Evolutionary conservation across 2,797 vertebrate genomes (phyloP).

Genomic region (Ctenopoma kingsleyae): DNA sequence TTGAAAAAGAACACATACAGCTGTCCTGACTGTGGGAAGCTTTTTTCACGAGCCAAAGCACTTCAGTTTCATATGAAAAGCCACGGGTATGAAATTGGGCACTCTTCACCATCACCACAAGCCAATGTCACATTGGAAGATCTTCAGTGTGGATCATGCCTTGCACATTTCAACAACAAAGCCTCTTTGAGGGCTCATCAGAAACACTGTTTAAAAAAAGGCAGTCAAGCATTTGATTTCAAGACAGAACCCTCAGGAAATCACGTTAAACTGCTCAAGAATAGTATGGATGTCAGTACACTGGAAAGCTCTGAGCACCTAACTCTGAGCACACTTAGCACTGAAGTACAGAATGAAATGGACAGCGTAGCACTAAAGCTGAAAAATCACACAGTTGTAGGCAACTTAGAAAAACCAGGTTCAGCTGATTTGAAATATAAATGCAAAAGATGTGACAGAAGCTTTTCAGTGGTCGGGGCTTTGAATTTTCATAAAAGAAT

Average conservation of each 20-base stretch:
- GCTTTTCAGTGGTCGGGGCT: slow-evolving; percentile 81
- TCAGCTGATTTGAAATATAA: slow-evolving; percentile 76
- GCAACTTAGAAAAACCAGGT: slow-evolving; percentile 9
- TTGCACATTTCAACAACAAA: slow-evolving; percentile 76
- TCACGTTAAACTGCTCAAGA: slow-evolving; percentile 1
- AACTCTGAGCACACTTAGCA: not conserved
- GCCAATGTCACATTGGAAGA: slow-evolving; percentile 52
- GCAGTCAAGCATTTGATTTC: not conserved
- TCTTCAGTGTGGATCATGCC: slow-evolving; percentile 77
- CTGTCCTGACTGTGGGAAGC: slow-evolving; percentile 85
- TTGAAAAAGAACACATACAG: slow-evolving; percentile 85
- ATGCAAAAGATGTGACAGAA: slow-evolving; percentile 78
- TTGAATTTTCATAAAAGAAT: slow-evolving; percentile 85
- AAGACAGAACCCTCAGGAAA: slow-evolving; percentile 21
- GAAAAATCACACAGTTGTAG: slow-evolving; percentile 1
- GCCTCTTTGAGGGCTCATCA: slow-evolving; percentile 76
- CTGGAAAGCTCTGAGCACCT: slow-evolving; percentile 4
- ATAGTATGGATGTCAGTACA: slow-evolving; percentile 1
- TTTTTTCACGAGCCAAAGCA: slow-evolving; percentile 86
- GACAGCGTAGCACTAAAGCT: slow-evolving; percentile 3
- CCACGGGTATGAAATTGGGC: slow-evolving; percentile 83
- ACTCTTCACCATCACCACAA: slow-evolving; percentile 59
- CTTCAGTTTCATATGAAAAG: slow-evolving; percentile 89
- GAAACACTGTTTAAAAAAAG: slow-evolving; percentile 76
- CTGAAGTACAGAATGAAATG: slow-evolving; percentile 24